Conservation (phyloP, 2,888 invertebrate species). For the Galerucella nymphaeae region DNA sequence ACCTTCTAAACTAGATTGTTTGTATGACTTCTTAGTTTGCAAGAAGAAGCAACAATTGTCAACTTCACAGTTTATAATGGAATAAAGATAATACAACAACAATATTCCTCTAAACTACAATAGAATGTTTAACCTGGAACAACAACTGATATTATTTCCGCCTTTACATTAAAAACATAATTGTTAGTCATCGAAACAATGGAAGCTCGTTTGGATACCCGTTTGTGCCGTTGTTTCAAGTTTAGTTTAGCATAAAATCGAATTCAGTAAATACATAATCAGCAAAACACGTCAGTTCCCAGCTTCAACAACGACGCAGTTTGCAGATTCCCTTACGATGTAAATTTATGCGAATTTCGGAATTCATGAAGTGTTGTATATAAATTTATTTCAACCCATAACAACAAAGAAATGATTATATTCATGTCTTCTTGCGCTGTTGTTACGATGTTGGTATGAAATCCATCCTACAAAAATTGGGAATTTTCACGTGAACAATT, state of each 20-base stretch:
- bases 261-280: not conserved
- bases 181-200: not conserved
- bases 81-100: too few relatives aligned
- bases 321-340: too few relatives aligned
- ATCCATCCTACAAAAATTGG: too few relatives aligned
- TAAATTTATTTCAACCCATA: not conserved
- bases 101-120: not conserved
- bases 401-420: not conserved
- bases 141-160: not conserved
- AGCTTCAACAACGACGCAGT: too few relatives aligned
- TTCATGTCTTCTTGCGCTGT: not conserved
- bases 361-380: conserved; percentile 25
- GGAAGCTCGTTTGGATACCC: not conserved
- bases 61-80: too few relatives aligned
- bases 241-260: not conserved
- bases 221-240: not conserved
- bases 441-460: too few relatives aligned
- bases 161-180: not conserved
- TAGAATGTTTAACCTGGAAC: not conserved
- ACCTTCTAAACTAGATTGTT: too few relatives aligned
- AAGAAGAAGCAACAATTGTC: too few relatives aligned
- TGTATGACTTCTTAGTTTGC: too few relatives aligned
- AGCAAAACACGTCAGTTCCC: not conserved
- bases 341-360: conserved; percentile 27
- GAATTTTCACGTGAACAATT: too few relatives aligned